Base-by-base conservation (phyloP, 1,140 invertebrate genomes). In the Zaprionus tsacasi region DNA sequence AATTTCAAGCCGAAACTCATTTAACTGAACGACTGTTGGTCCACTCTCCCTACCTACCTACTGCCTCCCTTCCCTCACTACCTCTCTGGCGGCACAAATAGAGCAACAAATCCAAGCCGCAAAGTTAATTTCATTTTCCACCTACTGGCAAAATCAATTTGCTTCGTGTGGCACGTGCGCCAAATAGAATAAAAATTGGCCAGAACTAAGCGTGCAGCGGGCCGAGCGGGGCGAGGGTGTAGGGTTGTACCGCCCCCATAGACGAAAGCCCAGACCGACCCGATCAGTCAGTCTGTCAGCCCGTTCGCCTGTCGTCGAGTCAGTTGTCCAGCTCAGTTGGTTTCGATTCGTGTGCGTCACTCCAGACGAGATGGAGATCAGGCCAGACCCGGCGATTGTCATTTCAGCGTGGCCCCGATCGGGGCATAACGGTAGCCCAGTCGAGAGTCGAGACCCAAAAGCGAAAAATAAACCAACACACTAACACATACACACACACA, bases 71-170 rank as follows among this genome's bases (percentile, higher is more conserved):
- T 8, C 35, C 17, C 4, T 8, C 12, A 6, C 56, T 38, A 15
- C 2, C 12, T n/a, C 43, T 7, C 45, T 50, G 3, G 27, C 50
- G 73, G 52, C 56, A 45, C 64, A 77, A 88, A 80, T 89, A 72
- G 80, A 78, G 73, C 80, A 89, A 72, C 72, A 73, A 70, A 69
- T 70, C 59, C 48, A 63, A 73, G 69, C 85, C 85, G 56, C 78
- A 89, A 85, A 89, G 85, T 89, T 89, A 89, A 89, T 89, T 89
- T 89, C 89, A 89, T 89, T 89, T 91, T 91, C 87, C 87, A 91
- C 87, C 87, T 91, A 91, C 87, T 91, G 87, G 87, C 87, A 81
- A 91, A 91, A 91, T 91, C 87, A 87, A 91, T 91, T 91, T 91
- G 80, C 78, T 91, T 91, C 87, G 87, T 91, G 87, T 91, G 87